Conservation (phyloP, 2,888 invertebrate species). For the Drosophila anomalata region DNA sequence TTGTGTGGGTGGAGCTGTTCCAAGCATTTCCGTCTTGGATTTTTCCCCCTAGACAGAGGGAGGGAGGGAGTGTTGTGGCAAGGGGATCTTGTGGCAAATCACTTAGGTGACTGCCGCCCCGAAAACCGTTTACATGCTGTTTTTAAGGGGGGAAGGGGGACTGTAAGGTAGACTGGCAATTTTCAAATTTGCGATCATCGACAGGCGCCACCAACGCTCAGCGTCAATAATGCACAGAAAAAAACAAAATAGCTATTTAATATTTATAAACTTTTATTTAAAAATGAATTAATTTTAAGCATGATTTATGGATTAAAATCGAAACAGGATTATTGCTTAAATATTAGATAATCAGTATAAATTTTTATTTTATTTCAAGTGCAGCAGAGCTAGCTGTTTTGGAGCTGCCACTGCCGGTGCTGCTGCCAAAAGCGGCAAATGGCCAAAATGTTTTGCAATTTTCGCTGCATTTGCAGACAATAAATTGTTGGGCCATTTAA, state of each 20-base stretch:
- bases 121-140: constrained; percentile 32
- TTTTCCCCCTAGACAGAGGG: background rate
- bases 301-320: background rate
- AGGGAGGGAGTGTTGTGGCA: background rate
- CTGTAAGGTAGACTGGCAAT: constrained; percentile 50
- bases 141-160: background rate
- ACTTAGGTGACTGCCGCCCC: constrained; percentile 68
- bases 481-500: constrained; percentile 65
- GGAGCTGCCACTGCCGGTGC: constrained; percentile 34
- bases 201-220: constrained; percentile 70
- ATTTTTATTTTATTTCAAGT: background rate
- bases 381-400: constrained; percentile 26
- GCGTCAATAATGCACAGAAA: constrained; percentile 27
- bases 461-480: constrained; percentile 63
- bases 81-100: constrained; percentile 54
- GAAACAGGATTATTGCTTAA: background rate
- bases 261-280: background rate
- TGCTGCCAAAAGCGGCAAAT: constrained; percentile 45
- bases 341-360: background rate
- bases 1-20: constrained; percentile 32
- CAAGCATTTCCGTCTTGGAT: constrained; percentile 34
- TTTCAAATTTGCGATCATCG: constrained; percentile 66
- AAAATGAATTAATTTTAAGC: background rate
- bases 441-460: constrained; percentile 56
- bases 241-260: background rate